Evolutionary conservation across 2,797 vertebrate species (phyloP).

Genomic region (Poecilia gillii): DNA sequence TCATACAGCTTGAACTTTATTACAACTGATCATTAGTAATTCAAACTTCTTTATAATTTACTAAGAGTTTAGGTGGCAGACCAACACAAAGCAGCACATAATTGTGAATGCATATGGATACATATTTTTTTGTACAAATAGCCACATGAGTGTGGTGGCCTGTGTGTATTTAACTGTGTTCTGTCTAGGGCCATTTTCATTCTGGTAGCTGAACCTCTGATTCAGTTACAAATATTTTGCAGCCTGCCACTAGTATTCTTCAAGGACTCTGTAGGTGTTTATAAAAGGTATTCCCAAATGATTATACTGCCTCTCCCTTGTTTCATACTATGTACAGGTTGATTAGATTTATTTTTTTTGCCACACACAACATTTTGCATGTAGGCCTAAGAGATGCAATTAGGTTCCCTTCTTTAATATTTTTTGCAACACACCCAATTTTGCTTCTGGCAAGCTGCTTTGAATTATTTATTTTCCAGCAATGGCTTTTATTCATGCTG

Average conservation of each 20-base stretch:
- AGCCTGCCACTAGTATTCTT: background rate
- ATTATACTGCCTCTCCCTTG: background rate
- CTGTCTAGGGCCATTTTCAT: background rate
- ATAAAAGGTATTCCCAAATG: background rate
- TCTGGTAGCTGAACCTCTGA: background rate
- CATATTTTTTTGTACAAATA: background rate
- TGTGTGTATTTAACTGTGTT: background rate
- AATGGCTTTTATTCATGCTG: background rate
- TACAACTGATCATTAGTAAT: background rate
- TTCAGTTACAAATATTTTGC: background rate
- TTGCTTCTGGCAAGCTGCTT: background rate
- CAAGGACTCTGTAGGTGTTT: background rate
- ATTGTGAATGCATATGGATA: background rate
- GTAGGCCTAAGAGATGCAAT: background rate
- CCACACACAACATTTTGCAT: background rate
- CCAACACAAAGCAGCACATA: background rate
- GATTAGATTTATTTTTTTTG: background rate
- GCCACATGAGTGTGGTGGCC: background rate
- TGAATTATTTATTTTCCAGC: background rate
- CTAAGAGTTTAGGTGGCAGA: background rate
- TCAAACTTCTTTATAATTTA: background rate
- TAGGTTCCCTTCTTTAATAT: background rate
- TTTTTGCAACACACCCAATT: background rate
- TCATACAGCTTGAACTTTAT: background rate
- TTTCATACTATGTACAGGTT: background rate